Base-by-base conservation (phyloP, 92 coral and sea anemone species). In the Porites lobata region DNA sequence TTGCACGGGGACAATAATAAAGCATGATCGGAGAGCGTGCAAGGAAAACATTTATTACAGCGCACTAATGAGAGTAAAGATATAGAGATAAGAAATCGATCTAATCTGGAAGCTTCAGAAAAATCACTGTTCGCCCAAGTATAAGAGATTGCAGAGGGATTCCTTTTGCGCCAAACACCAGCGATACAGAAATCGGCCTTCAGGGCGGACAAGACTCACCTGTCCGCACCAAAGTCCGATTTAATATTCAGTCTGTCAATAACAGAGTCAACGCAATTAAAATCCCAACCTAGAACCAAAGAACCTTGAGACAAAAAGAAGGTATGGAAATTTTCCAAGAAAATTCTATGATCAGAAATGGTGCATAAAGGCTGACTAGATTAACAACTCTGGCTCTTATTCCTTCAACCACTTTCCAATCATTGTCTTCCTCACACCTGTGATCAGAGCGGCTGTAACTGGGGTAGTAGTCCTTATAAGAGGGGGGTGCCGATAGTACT, bases 131-230 rank as follows among this genome's bases (percentile, higher is more conserved):
- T 77, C 2, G 69, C 12, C 81, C 81, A 59, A 24, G 81, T 77
- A 12, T 12, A 77, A 1, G 56, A 26, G 2, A 9, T 14, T 24
- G 12, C 54, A 0, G 52, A 20, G 9, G 69, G 81, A 17, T 77
- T 58, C 21, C 9, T 43, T 77, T 59, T 77, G 38, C 69, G 81
- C 81, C 81, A 77, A 58, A 77, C 8, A 59, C 61, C 81, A 32
- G 38, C 32, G 10, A 77, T 18, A 2, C 54, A 58, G 21, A 24
- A 59, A 77, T 77, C 81, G 2, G 63, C 9, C 50, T 4, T 10
- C 8, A 80, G 54, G 1, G 43, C 12, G 15, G 9, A 21, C 1
- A 71, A 12, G 7, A 3, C 0, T 15, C 15, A 5, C 18, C 47
- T 29, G 9, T 71, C 57, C 0, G 53, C 11, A 4, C 43, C 2